A percentile compares a stretch with the other conserved stretches of the same genome.
Conservation (phyloP, 2,888 invertebrate genomes). For the Mongoloraphidia duomilia region DNA sequence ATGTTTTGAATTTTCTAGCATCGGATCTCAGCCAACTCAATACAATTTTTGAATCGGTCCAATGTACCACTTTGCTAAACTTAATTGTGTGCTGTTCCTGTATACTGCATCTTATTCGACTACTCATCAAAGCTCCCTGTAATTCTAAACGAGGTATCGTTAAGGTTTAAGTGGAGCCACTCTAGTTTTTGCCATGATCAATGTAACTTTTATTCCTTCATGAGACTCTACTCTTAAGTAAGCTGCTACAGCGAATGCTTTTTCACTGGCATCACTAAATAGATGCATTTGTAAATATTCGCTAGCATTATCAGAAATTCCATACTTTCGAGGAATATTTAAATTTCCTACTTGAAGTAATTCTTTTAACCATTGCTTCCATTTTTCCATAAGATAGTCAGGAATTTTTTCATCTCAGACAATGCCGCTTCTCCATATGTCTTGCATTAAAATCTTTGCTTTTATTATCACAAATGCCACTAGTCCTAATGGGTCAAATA, state of each 20-base stretch:
- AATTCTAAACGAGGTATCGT: neutral
- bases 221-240: neutral
- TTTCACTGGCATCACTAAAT: slow-evolving; percentile 8
- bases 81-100: neutral
- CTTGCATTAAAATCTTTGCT: too few relatives aligned
- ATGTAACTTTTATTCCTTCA: neutral
- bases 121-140: neutral
- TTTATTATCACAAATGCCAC: too few relatives aligned
- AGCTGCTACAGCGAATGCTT: slow-evolving; percentile 10
- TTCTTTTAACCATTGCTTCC: too few relatives aligned
- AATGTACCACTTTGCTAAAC: neutral
- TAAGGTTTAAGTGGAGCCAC: neutral
- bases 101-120: neutral
- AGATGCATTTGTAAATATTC: neutral
- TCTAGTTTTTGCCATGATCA: neutral
- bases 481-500: too few relatives aligned
- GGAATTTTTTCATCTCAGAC: too few relatives aligned
- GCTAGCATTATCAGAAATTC: too few relatives aligned
- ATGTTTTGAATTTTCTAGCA: neutral
- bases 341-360: too few relatives aligned
- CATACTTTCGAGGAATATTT: too few relatives aligned
- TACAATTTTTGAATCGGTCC: neutral
- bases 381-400: too few relatives aligned
- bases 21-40: neutral
- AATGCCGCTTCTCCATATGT: too few relatives aligned